phyloP scores from a whole-genome alignment of 2,113 vertebrate genomes.

The Tapirus terrestris region DNA sequence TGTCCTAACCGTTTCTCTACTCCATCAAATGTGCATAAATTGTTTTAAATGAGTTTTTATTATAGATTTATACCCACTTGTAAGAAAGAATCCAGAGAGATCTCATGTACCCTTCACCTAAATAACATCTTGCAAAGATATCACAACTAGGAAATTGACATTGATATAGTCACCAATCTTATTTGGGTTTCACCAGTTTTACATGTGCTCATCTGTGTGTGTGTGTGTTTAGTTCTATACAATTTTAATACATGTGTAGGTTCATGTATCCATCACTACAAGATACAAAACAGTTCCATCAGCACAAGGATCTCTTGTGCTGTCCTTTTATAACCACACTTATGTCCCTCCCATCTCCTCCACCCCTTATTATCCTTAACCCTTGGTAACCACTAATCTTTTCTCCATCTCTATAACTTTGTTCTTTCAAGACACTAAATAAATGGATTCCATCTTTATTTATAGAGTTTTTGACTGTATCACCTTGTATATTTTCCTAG shows the following conservation, averaged over 20 bases:
- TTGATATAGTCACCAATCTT: background rate
- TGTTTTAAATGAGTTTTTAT: background rate
- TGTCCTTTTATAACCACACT: background rate
- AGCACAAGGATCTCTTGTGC: background rate
- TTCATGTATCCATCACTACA: background rate
- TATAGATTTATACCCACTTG: background rate
- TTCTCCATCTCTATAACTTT: background rate
- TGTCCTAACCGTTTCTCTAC: background rate
- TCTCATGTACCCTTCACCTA: background rate
- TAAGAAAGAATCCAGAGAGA: background rate
- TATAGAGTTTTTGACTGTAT: background rate
- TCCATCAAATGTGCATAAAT: background rate
- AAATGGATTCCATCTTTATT: background rate
- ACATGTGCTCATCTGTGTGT: background rate
- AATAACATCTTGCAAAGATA: background rate
- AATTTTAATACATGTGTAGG: background rate
- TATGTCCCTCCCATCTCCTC: rapidly evolving
- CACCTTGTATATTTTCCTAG: background rate
- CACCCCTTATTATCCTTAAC: background rate
- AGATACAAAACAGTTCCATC: background rate
- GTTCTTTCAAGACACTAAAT: background rate
- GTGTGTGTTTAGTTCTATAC: background rate
- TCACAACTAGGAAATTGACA: background rate
- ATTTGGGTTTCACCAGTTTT: background rate
- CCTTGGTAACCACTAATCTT: background rate